phyloP scores from a whole-genome alignment of 2,797 vertebrate species.

The Alexandromys oeconomus region DNA sequence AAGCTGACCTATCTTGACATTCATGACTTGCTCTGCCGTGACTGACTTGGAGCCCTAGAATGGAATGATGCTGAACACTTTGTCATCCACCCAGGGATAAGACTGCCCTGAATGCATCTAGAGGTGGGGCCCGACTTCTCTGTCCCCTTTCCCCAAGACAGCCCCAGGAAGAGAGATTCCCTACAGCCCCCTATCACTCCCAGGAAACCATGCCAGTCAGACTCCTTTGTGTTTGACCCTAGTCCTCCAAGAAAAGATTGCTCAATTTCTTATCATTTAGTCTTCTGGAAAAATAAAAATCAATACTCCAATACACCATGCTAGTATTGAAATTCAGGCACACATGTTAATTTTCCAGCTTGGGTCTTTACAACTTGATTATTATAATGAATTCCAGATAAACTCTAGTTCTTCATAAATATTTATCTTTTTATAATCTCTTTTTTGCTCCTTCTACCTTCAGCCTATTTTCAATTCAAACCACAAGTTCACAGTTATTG shows the following conservation, averaged over 20 bases:
- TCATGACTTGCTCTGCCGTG: conserved; percentile 38
- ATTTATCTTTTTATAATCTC: background rate
- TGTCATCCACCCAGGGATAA: conserved; percentile 23
- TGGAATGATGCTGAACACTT: conserved; percentile 4
- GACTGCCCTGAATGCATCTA: background rate
- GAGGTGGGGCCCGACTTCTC: background rate
- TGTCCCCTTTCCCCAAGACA: background rate
- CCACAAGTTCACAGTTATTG: background rate
- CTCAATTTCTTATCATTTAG: conserved; percentile 46
- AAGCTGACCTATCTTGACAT: conserved; percentile 69
- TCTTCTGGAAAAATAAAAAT: conserved; percentile 55
- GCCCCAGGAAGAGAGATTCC: conserved; percentile 48
- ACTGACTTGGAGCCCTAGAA: conserved; percentile 55
- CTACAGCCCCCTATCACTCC: background rate
- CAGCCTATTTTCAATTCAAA: background rate
- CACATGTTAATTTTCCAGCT: background rate
- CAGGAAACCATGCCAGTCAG: conserved; percentile 16
- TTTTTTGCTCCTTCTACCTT: background rate
- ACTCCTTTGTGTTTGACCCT: conserved; percentile 54
- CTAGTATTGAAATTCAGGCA: conserved; percentile 15
- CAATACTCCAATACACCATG: background rate
- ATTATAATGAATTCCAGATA: conserved; percentile 25
- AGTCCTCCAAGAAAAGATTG: conserved; percentile 66
- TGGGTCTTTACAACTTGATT: conserved; percentile 13
- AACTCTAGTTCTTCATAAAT: background rate